Evolutionary conservation across 2,888 invertebrate species (phyloP), one percentile per base, ranked within the genome.

Genomic region (Schizaphis graminum): DNA sequence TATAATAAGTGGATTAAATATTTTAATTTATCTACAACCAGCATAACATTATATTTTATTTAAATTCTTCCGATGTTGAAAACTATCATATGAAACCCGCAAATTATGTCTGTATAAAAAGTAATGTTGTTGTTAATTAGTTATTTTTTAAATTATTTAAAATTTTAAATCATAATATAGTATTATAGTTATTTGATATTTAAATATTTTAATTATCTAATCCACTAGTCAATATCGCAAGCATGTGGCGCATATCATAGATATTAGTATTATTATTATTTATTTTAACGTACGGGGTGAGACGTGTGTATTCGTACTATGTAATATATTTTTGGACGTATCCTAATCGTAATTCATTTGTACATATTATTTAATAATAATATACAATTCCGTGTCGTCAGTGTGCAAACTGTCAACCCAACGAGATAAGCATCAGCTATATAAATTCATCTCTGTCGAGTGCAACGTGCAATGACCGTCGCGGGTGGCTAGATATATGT

Each of bases 201-300:
- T 91, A 53, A 35, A 87, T 21, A 47, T 56, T 89, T 89, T 56
- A 84, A 93, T 93, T 84, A 61, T 49, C 90, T 93, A 93, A 93
- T 93, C 49, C 85, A 90, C 84, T 90, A 56, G 56, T 90, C 61
- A 90, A 93, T 35, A 84, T 88, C 47, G 13, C 57, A 61, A n/a
- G 26, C 16, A 26, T 16, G 11, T 24, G 53, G 53, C 5, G n/a
- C 16, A 28, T 49, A 44, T 16, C 8, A 21, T 67, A n/a, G n/a
- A n/a, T n/a, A 67, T 77, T 35, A 67, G 3, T 16, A n/a, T 67
- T 67, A 67, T 67, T 67, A 67, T 77, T 77, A 77, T 77, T 77
- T 77, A 21, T 77, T 77, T 86, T 86, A 86, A 28, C 21, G n/a
- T 16, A 3, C 47, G 47, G 86, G 47, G n/a, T 28, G 26, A 57